Evolutionary conservation across 1,140 invertebrate genomes (phyloP), one percentile per base, ranked within the genome.

Genomic region (Trialeurodes vaporariorum): DNA sequence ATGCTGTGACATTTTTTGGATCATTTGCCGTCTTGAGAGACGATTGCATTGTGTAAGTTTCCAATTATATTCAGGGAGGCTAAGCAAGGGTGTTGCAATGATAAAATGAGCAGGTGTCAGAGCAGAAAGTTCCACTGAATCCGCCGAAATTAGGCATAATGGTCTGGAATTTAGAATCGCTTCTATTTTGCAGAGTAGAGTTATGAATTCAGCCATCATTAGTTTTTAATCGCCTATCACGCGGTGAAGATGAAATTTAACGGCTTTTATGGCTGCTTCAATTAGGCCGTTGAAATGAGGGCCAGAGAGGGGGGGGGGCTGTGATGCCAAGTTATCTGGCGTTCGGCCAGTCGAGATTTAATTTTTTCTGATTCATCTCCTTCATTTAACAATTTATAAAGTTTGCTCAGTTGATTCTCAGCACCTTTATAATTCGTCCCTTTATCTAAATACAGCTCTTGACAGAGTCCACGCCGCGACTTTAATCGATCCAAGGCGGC

Each of bases 351-450:
- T 0, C 21, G 17, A 2, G 2, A 22, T 22, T 27, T 27, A 12
- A 27, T 21, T 27, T 63, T 2, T 1, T 63, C 12, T 2, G 23
- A 5, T 11, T 63, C 25, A 0, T 25, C 13, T 0, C 22, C 1
- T 12, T 17, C 21, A 1, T 26, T 25, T 21, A 26, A 26, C 0
- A 0, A 0, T 26, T 63, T 26, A 5, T 27, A 25, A 1, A n/a
- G n/a, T n/a, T n/a, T n/a, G n/a, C n/a, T n/a, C n/a, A n/a, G n/a
- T n/a, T n/a, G n/a, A n/a, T 70, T 70, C 34, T 59, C 27, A 59
- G 74, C 72, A 58, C 75, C 73, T 25, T 77, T 70, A 64, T 76
- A 80, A 70, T 79, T 80, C 9, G 73, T 76, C 2, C 76, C 79
- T 62, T 75, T 75, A 67, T 80, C 78, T 0, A 71, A 74, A 69